A percentile compares a stretch with the other conserved stretches of the same genome.
Evolutionary conservation across 1,140 invertebrate species (phyloP).

Genomic region (Sitodiplosis mosellana): DNA sequence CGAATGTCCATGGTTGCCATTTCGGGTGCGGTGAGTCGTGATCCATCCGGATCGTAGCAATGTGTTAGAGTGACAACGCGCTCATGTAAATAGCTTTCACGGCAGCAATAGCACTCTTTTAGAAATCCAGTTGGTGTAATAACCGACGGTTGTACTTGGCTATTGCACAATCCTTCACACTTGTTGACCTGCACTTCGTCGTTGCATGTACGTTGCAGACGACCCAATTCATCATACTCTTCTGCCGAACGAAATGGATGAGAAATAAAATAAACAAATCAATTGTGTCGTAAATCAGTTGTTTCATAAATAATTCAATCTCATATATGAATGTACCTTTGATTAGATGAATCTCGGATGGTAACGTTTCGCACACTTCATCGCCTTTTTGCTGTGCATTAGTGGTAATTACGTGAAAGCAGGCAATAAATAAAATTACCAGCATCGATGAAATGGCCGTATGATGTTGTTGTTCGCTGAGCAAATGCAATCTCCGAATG

Average conservation of each 20-base stretch:
- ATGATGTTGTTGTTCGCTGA: no score
- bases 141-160: slow-evolving; percentile 78
- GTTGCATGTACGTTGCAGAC: slow-evolving; percentile 64
- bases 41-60: slow-evolving; percentile 73
- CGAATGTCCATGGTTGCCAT: slow-evolving; percentile 57
- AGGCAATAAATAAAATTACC: no score
- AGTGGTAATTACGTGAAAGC: no score
- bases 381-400: slow-evolving; percentile 21
- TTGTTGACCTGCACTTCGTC: slow-evolving; percentile 72
- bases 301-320: neutral
- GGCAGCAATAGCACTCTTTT: slow-evolving; percentile 83
- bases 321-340: slow-evolving; percentile 35
- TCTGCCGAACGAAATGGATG: slow-evolving; percentile 42
- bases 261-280: no score
- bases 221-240: slow-evolving; percentile 66
- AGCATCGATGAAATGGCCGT: no score
- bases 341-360: slow-evolving; percentile 58
- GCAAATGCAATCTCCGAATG: no score
- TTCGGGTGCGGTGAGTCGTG: slow-evolving; percentile 36
- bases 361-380: slow-evolving; percentile 57
- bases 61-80: slow-evolving; percentile 59
- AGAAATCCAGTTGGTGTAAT: slow-evolving; percentile 71
- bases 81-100: slow-evolving; percentile 66
- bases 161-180: slow-evolving; percentile 76
- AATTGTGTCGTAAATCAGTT: neutral